Percentiles rank a stretch among this genome's conserved stretches.
These are phyloP conservation scores for Mus minutoides DNA, from an alignment of 2,797 vertebrate genomes.

Conservation along the genomic window DNA sequence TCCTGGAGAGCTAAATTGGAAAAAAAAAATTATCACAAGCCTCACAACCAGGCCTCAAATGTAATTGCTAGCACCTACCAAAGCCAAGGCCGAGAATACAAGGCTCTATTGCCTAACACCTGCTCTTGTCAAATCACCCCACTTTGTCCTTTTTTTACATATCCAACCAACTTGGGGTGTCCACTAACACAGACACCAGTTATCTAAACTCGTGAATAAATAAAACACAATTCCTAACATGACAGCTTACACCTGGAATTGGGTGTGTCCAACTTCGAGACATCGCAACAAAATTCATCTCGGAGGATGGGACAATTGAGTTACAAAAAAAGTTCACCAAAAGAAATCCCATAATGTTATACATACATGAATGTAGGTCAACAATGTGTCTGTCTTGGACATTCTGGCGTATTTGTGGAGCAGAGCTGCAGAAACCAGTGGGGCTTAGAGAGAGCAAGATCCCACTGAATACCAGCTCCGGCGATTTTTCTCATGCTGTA, in stretches of 20 bases:
- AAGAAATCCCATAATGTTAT: not conserved
- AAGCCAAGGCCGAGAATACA: not conserved
- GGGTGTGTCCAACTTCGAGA: not conserved
- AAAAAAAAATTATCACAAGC: not conserved
- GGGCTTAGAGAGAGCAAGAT: not conserved
- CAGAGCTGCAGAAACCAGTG: not conserved
- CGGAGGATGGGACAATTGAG: not conserved
- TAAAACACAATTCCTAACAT: not conserved
- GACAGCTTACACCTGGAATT: not conserved
- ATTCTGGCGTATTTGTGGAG: not conserved
- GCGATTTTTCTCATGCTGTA: not conserved
- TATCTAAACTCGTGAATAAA: not conserved
- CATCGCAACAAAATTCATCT: not conserved
- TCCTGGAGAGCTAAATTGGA: not conserved
- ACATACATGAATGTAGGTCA: not conserved
- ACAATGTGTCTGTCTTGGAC: not conserved
- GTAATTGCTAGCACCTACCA: not conserved
- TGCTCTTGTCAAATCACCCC: not conserved
- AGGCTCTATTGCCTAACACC: not conserved
- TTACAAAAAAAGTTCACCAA: not conserved
- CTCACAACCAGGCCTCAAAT: not conserved
- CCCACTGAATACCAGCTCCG: not conserved
- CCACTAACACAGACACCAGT: not conserved
- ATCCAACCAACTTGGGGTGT: not conserved
- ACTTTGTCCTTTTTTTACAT: not conserved